Base-by-base conservation (phyloP, 1,140 invertebrate genomes). In the Pseudomyrmex gracilis region DNA sequence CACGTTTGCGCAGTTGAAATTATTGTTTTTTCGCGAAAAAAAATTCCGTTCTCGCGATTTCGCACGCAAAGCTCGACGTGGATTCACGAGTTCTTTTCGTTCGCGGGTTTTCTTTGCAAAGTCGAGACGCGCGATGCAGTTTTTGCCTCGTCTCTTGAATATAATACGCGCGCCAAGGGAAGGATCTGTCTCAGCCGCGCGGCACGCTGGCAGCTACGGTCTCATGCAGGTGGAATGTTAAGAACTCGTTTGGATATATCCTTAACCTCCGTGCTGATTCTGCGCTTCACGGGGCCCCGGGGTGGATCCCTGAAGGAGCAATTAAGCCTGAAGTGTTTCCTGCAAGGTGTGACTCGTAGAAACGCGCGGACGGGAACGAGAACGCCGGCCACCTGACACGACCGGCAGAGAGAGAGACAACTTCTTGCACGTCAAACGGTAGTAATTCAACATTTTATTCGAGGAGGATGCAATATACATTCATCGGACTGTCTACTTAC, bases 301-400 rank as follows among this genome's bases (percentile, higher is more conserved):
- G 82, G 87, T 83, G 85, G 88, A 85, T 87, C 86, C 85, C 88
- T 88, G 87, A 89, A 89, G 88, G 87, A 92, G 92, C 92, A 93
- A 94, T 94, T 93, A 93, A 92, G 90, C 89, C 85, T 89, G 53
- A 89, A 93, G 92, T 93, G 91, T 93, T 93, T 93, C 92, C 92
- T 94, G 92, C 91, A 93, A 94, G 92, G 92, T 93, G 92, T 92
- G 93, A 93, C 92, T 92, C 87, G 90, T 90, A 91, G 90, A 89
- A 90, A 89, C 78, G 80, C 87, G 89, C 86, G 83, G 87, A 90
- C 88, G 87, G 87, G 89, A 93, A 91, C 85, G 89, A 89, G 90
- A 93, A 92, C 91, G 92, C 91, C 86, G 86, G 87, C 93, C 92
- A 94, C 90, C 93, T 93, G 93, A 93, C 92, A 90, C 91, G 86